Evolutionary conservation across 2,797 vertebrate species (phyloP).

Genomic region (Ciconia nigra): DNA sequence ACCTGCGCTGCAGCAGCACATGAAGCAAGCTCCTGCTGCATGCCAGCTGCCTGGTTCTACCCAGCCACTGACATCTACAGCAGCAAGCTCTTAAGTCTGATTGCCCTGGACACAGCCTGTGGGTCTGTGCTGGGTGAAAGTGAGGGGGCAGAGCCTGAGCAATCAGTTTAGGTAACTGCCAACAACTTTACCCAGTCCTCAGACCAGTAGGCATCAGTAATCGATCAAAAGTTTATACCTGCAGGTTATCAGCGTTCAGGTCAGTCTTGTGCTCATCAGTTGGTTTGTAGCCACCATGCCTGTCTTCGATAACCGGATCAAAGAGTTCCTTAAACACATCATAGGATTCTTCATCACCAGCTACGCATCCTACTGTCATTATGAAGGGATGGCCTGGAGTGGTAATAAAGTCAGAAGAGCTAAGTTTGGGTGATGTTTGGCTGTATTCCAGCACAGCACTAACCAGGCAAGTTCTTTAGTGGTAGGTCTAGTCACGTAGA

Average conservation of each 20-base stretch:
- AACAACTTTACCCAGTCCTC: neutral
- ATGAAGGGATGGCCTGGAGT: constrained; percentile 91
- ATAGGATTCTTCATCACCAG: constrained; percentile 93
- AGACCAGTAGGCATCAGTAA: neutral
- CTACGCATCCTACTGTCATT: constrained; percentile 94
- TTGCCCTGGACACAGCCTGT: neutral
- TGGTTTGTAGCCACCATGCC: constrained; percentile 95
- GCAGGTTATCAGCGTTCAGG: constrained; percentile 83
- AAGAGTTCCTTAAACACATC: constrained; percentile 88
- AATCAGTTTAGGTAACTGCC: neutral
- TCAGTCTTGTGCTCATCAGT: constrained; percentile 96
- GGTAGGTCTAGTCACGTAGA: constrained; percentile 21
- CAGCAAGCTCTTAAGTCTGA: neutral
- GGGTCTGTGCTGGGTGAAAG: neutral
- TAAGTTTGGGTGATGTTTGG: neutral
- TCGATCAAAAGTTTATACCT: constrained; percentile 76
- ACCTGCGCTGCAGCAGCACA: neutral
- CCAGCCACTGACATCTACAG: neutral
- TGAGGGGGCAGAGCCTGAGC: neutral
- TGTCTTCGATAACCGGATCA: constrained; percentile 90
- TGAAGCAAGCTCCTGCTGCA: neutral
- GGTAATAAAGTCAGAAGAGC: constrained; percentile 49
- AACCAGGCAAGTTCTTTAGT: constrained; percentile 42
- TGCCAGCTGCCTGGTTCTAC: neutral
- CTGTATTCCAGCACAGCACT: neutral